Percentiles rank a stretch among this genome's conserved stretches.
phyloP scores from a whole-genome alignment of 2,797 vertebrate species.

The Urosaurus nigricauda region DNA sequence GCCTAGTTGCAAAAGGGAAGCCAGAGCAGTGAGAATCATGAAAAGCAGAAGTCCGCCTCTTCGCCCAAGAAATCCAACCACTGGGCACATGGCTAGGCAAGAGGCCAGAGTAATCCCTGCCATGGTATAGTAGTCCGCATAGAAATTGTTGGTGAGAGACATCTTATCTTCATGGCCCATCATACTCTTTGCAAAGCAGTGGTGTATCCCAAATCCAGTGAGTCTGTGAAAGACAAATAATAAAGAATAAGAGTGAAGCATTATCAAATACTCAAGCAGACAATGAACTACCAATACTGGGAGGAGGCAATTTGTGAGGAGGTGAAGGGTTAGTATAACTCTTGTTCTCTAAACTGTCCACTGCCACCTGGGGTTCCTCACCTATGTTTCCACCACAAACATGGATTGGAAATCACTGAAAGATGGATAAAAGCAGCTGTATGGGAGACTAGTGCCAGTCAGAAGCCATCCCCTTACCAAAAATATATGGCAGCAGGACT shows the following conservation, averaged over 20 bases:
- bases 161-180: slow-evolving; percentile 88
- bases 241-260: background rate
- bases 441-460: too few species aligned
- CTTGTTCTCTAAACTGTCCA: background rate
- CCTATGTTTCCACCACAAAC: background rate
- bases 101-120: slow-evolving; percentile 92
- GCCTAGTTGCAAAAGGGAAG: slow-evolving; percentile 94
- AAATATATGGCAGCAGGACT: too few species aligned
- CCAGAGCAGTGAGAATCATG: slow-evolving; percentile 96
- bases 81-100: slow-evolving; percentile 92
- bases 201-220: slow-evolving; percentile 95
- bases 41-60: slow-evolving; percentile 96
- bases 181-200: slow-evolving; percentile 97
- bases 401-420: background rate
- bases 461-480: background rate
- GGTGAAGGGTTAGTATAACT: background rate
- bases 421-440: background rate
- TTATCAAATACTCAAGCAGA: background rate
- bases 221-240: slow-evolving; percentile 80
- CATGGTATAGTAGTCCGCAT: slow-evolving; percentile 94
- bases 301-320: background rate
- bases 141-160: slow-evolving; percentile 91
- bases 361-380: background rate
- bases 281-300: background rate
- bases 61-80: slow-evolving; percentile 91